These are phyloP conservation scores for Sogatella furcifera DNA, from an alignment of 1,140 invertebrate species.

Conservation along the genomic window DNA sequence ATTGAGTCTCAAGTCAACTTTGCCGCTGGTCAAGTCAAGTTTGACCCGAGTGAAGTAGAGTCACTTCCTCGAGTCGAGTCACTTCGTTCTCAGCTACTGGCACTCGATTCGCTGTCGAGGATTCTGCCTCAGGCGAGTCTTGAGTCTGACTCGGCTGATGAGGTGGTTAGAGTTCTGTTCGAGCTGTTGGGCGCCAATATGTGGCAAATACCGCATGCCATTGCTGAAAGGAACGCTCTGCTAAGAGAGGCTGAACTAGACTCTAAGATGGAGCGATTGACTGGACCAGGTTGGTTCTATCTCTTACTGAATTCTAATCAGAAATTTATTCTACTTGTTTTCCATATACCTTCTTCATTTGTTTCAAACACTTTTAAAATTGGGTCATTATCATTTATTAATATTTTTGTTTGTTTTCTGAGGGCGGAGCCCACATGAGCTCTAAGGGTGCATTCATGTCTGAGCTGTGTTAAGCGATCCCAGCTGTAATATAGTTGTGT, in stretches of 20 bases:
- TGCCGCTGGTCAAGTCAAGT: conserved; percentile 8
- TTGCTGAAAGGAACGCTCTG: conserved; percentile 32
- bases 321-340: no score
- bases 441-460: no score
- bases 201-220: conserved; percentile 40
- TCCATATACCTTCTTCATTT: no score
- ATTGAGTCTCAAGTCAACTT: conserved; percentile 9
- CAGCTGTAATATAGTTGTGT: no score
- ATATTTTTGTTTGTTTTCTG: no score
- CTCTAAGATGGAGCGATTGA: conserved; percentile 26
- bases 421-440: no score
- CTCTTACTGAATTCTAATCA: no score
- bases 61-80: conserved; percentile 29
- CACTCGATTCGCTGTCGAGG: conserved; percentile 34
- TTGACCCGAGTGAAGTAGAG: background rate
- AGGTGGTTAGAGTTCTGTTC: conserved; percentile 44
- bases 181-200: conserved; percentile 41
- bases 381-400: no score
- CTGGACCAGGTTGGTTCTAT: background rate
- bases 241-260: conserved; percentile 32
- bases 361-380: no score
- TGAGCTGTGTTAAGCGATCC: no score
- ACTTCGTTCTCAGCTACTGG: conserved; percentile 41
- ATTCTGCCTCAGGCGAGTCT: background rate
- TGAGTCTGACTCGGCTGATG: conserved; percentile 22